A percentile compares a stretch with the other conserved stretches of the same genome.
These are phyloP conservation scores for Perca fluviatilis DNA, from an alignment of 2,113 vertebrate genomes.

Conservation along the genomic window DNA sequence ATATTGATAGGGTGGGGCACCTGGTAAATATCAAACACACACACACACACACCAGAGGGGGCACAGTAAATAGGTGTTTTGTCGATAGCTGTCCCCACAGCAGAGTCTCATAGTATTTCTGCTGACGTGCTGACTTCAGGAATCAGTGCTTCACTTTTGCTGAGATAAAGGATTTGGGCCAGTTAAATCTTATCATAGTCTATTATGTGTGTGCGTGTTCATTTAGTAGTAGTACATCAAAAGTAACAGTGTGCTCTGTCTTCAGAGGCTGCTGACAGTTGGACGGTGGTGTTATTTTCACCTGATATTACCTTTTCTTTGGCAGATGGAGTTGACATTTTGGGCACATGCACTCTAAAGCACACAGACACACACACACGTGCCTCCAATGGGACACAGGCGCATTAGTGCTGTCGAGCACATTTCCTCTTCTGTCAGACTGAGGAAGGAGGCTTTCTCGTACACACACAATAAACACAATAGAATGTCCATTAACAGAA, in stretches of 20 bases:
- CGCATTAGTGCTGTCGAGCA: constrained; percentile 29
- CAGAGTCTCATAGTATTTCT: constrained; percentile 45
- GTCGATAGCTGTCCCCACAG: constrained; percentile 70
- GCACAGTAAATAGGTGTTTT: constrained; percentile 66
- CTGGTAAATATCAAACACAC: constrained; percentile 20
- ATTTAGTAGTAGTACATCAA: constrained; percentile 37
- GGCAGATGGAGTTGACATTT: constrained; percentile 49
- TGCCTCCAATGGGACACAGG: constrained; percentile 24
- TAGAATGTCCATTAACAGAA: constrained; percentile 44
- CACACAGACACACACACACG: constrained; percentile 13
- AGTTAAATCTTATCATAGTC: constrained; percentile 66
- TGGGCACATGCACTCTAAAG: constrained; percentile 5
- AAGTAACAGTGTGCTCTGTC: constrained; percentile 34
- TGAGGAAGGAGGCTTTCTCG: constrained; percentile 21
- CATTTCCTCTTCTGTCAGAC: constrained; percentile 27
- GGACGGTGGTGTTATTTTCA: constrained; percentile 43
- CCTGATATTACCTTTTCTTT: constrained; percentile 33
- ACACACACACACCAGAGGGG: constrained; percentile 20
- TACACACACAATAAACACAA: not conserved
- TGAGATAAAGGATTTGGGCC: constrained; percentile 72
- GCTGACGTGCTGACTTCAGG: constrained; percentile 58
- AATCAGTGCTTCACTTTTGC: constrained; percentile 67
- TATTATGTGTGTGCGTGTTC: constrained; percentile 48
- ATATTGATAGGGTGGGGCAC: constrained; percentile 41
- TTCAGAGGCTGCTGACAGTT: constrained; percentile 20